A percentile compares a stretch with the other conserved stretches of the same genome.
Conservation (phyloP, 2,888 invertebrate species). For the Synanthedon vespiformis region DNA sequence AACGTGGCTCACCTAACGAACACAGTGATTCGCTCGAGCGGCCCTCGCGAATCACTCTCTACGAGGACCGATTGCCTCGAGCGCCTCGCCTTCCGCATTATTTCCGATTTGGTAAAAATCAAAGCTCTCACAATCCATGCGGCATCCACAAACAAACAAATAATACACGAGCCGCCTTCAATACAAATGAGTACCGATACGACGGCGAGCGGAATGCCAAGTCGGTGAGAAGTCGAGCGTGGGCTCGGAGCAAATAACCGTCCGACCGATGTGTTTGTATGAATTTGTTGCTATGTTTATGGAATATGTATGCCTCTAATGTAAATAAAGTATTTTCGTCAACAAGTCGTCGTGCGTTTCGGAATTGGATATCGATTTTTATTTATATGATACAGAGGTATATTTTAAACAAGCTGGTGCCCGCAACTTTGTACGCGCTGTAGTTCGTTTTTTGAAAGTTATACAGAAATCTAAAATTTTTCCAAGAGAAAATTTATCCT, state of each 20-base stretch:
- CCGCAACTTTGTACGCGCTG: no score
- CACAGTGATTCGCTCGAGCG: constrained; percentile 48
- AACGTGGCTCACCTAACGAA: constrained; percentile 46
- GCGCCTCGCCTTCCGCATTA: constrained; percentile 57
- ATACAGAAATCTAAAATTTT: no score
- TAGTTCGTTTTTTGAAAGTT: no score
- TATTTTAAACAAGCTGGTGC: background rate
- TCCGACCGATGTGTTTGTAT: constrained; percentile 60
- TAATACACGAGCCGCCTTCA: constrained; percentile 59
- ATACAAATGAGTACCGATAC: constrained; percentile 68
- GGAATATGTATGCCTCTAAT: constrained; percentile 48
- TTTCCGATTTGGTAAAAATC: constrained; percentile 67
- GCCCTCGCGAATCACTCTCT: constrained; percentile 25
- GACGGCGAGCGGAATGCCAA: constrained; percentile 51
- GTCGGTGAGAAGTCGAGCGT: constrained; percentile 50
- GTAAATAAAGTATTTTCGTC: constrained; percentile 31
- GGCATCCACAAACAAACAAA: constrained; percentile 66
- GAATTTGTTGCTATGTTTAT: constrained; percentile 65
- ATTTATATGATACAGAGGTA: background rate
- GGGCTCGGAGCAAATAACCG: constrained; percentile 60
- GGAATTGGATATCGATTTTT: background rate
- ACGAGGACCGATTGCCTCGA: constrained; percentile 40
- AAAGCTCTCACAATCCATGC: constrained; percentile 58
- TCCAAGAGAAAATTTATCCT: no score
- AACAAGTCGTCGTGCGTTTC: constrained; percentile 5